Percentiles rank a stretch among this genome's conserved stretches.
phyloP scores from a whole-genome alignment of 1,140 invertebrate species.

The Uloborus diversus region DNA sequence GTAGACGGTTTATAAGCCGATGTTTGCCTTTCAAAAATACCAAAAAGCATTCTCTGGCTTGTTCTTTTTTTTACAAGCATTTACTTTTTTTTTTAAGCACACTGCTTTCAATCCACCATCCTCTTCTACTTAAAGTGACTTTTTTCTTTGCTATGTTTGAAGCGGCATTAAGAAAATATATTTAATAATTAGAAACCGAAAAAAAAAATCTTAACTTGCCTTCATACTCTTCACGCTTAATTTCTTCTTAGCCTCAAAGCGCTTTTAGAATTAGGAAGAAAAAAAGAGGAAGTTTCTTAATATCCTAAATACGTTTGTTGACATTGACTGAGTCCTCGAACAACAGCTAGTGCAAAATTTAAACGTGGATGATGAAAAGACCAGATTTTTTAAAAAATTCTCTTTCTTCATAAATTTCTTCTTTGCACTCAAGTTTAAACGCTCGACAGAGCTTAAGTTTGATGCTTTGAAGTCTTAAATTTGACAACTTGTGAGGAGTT shows the following conservation, averaged over 20 bases:
- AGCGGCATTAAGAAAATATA: slow-evolving; percentile 37
- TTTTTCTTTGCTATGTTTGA: slow-evolving; percentile 33
- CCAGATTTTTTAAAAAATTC: slow-evolving; percentile 1
- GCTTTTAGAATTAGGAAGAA: slow-evolving; percentile 16
- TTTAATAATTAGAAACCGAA: slow-evolving; percentile 54
- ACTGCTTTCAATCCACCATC: slow-evolving; percentile 10
- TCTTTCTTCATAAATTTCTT: background rate
- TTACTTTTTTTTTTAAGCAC: background rate
- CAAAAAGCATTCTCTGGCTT: background rate
- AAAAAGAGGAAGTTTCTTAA: background rate
- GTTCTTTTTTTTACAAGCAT: slow-evolving; percentile 21
- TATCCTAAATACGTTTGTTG: slow-evolving; percentile 27
- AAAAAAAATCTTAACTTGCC: slow-evolving; percentile 15
- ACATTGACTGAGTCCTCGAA: slow-evolving; percentile 46
- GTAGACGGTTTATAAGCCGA: slow-evolving; percentile 16
- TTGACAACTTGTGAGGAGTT: slow-evolving; percentile 26
- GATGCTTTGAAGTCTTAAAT: background rate
- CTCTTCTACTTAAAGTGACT: slow-evolving; percentile 11
- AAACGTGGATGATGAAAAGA: slow-evolving; percentile 5
- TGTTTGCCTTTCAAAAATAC: slow-evolving; percentile 10
- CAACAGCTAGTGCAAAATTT: background rate
- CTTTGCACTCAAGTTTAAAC: background rate
- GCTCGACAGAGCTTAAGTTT: background rate
- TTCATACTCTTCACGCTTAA: slow-evolving; percentile 42
- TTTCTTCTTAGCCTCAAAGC: background rate